These are phyloP conservation scores for Philopedon plagiatum DNA, from an alignment of 2,888 invertebrate species.

Conservation along the genomic window DNA sequence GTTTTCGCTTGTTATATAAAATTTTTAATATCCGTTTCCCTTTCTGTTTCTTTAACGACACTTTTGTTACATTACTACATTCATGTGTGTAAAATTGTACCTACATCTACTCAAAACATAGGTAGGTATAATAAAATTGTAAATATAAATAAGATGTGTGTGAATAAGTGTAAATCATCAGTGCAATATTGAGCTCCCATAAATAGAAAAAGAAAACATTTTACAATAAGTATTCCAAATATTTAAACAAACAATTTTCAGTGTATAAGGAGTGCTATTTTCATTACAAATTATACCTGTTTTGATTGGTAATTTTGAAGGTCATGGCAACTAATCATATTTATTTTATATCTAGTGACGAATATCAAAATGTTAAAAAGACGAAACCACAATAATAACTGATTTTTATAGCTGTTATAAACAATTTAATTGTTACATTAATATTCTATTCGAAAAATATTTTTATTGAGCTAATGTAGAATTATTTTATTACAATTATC, in stretches of 20 bases:
- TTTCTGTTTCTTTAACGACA: too few relatives aligned
- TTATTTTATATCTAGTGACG: conserved; percentile 21
- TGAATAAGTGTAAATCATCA: background rate
- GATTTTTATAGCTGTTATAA: background rate
- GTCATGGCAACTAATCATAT: conserved; percentile 11
- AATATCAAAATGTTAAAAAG: background rate
- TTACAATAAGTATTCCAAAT: background rate
- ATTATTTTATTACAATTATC: background rate
- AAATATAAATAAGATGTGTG: too few relatives aligned
- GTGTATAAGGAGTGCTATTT: background rate
- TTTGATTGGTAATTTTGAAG: conserved; percentile 26
- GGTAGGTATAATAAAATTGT: too few relatives aligned
- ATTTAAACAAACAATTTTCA: conserved; percentile 1
- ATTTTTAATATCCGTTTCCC: too few relatives aligned
- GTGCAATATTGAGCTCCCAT: background rate
- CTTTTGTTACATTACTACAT: too few relatives aligned
- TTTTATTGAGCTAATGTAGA: background rate
- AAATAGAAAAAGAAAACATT: background rate
- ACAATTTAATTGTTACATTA: background rate
- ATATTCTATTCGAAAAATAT: background rate
- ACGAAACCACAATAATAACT: background rate
- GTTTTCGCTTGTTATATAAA: too few relatives aligned
- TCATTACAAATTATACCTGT: conserved; percentile 16
- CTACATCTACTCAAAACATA: too few relatives aligned
- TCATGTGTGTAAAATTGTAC: too few relatives aligned